A percentile compares a stretch with the other conserved stretches of the same genome.
These are phyloP conservation scores for Acinonyx jubatus DNA, from an alignment of 2,113 vertebrate species.

Conservation along the genomic window DNA sequence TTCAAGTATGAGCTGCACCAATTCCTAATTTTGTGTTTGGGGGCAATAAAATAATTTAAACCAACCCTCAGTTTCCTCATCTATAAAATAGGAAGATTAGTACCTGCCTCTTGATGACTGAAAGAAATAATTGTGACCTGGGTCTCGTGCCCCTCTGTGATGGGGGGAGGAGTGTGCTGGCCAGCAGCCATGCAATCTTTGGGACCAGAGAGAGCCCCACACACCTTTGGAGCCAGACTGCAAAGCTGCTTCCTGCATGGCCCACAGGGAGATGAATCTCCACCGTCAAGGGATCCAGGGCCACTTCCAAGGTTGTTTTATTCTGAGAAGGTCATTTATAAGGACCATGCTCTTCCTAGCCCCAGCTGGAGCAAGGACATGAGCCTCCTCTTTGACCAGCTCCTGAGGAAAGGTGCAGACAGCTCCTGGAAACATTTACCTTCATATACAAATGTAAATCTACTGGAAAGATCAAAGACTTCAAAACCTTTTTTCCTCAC, in stretches of 20 bases:
- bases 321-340: not conserved
- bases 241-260: too few relatives aligned
- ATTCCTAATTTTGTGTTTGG: not conserved
- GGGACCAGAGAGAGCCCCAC: too few relatives aligned
- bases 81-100: not conserved
- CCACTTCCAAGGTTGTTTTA: not conserved
- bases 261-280: not conserved
- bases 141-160: not conserved
- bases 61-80: not conserved
- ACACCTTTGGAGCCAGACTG: too few relatives aligned
- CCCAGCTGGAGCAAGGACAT: constrained; percentile 88
- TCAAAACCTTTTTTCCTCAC: not conserved
- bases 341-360: constrained; percentile 88
- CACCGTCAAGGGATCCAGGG: not conserved
- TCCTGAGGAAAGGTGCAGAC: constrained; percentile 83
- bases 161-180: not conserved
- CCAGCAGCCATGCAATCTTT: not conserved
- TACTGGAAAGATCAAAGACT: not conserved
- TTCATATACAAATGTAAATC: not conserved
- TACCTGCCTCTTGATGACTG: not conserved
- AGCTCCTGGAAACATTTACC: constrained; percentile 69
- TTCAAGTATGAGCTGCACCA: not conserved
- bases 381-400: constrained; percentile 84
- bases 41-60: not conserved
- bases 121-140: not conserved